Conservation (phyloP, 2,113 vertebrate genomes). For the Bufo bufo region DNA sequence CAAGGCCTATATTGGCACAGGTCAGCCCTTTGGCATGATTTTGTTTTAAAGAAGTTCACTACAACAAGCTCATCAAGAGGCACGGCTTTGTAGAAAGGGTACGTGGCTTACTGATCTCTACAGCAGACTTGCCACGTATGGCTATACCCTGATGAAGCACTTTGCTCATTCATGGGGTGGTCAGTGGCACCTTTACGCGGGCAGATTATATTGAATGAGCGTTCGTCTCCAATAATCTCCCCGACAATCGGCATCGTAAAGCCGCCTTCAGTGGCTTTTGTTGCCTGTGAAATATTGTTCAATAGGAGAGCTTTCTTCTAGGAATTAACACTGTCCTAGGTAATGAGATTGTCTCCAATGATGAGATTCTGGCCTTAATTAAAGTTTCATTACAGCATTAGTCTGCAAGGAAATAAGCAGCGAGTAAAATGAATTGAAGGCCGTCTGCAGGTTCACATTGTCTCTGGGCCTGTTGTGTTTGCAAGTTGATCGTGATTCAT, state of each 20-base stretch:
- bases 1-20: too few species aligned
- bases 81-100: too few species aligned
- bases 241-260: background rate
- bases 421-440: slow-evolving; percentile 2
- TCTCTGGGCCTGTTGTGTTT: background rate
- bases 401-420: slow-evolving; percentile 3
- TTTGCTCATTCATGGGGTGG: too few species aligned
- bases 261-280: background rate
- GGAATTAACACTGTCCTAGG: background rate
- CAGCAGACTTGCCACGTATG: too few species aligned
- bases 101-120: too few species aligned
- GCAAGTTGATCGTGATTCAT: background rate
- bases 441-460: background rate
- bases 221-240: too few species aligned
- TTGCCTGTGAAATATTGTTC: background rate
- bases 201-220: too few species aligned
- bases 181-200: too few species aligned
- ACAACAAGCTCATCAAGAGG: too few species aligned
- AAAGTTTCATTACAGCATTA: slow-evolving; percentile 13
- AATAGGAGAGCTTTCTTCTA: background rate
- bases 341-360: slow-evolving; percentile 10
- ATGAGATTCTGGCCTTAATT: slow-evolving; percentile 26
- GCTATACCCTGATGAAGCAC: too few species aligned
- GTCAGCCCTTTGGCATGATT: too few species aligned
- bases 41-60: too few species aligned